phyloP scores from a whole-genome alignment of 2,113 vertebrate genomes.

The Prietella phreatophila region DNA sequence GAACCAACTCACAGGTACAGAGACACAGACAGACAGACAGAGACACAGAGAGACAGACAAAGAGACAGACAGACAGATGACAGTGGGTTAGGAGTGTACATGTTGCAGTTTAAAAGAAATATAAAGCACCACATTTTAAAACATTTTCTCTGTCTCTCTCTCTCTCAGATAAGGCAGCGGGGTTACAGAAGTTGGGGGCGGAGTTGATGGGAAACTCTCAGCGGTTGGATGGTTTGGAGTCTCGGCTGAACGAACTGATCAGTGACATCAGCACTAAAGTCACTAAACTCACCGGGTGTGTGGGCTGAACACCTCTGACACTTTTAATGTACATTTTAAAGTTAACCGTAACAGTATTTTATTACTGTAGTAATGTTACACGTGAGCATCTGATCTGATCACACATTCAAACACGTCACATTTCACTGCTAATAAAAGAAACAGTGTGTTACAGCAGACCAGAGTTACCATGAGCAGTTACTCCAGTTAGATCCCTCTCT shows the following conservation, averaged over 20 bases:
- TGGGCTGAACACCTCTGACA: constrained; percentile 12
- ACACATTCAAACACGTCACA: background rate
- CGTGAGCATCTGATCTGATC: background rate
- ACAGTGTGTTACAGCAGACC: too few species aligned
- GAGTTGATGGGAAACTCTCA: background rate
- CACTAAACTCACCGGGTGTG: background rate
- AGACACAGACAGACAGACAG: background rate
- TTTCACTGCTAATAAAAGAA: too few species aligned
- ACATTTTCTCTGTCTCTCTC: background rate
- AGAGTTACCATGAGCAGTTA: too few species aligned
- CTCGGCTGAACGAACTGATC: constrained; percentile 12
- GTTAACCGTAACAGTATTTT: background rate
- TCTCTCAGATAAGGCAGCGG: constrained; percentile 35
- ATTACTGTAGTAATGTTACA: too few species aligned
- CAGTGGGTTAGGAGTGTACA: too few species aligned
- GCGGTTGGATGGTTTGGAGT: constrained; percentile 27
- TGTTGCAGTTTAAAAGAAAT: background rate
- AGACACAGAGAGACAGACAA: background rate
- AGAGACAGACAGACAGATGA: background rate
- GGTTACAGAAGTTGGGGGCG: background rate
- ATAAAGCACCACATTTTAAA: background rate
- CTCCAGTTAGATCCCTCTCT: background rate
- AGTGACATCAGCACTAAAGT: constrained; percentile 33
- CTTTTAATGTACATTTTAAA: background rate
- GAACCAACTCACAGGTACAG: constrained; percentile 75